phyloP scores from a whole-genome alignment of 1,140 invertebrate genomes.

The Apolygus lucorum region DNA sequence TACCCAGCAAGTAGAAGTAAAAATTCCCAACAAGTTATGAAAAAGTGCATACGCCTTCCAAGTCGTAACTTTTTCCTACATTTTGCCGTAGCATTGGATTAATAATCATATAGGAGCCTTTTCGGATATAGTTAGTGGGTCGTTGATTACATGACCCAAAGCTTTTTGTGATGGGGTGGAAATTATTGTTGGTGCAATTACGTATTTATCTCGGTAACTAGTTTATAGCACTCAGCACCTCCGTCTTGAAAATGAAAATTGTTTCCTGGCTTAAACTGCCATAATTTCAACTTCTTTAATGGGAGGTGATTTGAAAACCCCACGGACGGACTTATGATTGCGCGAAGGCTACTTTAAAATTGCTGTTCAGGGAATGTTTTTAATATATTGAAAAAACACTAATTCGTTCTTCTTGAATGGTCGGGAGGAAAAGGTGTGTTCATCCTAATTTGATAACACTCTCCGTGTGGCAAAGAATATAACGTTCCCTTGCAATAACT shows the following conservation, averaged over 20 bases:
- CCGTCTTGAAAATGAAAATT: neutral
- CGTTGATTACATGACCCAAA: neutral
- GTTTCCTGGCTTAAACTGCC: neutral
- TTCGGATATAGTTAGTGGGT: neutral
- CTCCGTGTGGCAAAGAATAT: neutral
- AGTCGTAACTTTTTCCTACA: no score
- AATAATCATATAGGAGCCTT: no score
- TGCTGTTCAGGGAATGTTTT: neutral
- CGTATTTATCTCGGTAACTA: constrained; percentile 1
- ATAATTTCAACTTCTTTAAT: neutral
- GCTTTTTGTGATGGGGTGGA: neutral
- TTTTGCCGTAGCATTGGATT: no score
- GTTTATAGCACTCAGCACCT: neutral
- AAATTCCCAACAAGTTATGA: no score
- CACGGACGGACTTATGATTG: neutral
- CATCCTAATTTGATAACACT: neutral
- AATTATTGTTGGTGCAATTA: neutral
- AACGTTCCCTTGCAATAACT: neutral
- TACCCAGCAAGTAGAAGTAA: no score
- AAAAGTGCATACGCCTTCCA: no score
- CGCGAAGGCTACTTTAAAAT: neutral
- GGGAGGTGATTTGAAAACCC: neutral
- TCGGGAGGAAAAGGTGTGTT: neutral
- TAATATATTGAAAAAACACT: no score
- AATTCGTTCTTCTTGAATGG: neutral